Evolutionary conservation across 1,140 invertebrate species (phyloP).

Genomic region (Tenebrio molitor): DNA sequence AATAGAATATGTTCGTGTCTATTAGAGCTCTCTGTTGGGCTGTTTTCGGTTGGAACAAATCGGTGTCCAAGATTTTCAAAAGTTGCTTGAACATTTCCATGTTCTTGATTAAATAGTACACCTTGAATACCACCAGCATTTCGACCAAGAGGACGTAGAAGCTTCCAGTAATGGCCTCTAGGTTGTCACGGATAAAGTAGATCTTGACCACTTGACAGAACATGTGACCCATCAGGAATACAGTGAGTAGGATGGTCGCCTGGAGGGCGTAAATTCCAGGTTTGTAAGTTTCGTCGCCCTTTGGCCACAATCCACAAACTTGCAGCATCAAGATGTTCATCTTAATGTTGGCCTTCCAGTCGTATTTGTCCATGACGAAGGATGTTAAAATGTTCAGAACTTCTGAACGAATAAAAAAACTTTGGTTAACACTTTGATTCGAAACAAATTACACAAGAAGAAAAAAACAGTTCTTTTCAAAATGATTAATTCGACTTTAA

Average conservation of each 20-base stretch:
- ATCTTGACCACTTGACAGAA: background rate
- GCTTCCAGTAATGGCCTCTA: background rate
- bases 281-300: background rate
- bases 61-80: background rate
- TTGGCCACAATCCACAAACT: background rate
- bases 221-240: background rate
- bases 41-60: constrained; percentile 15
- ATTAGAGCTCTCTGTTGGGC: background rate
- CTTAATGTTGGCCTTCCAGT: constrained; percentile 1
- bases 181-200: background rate
- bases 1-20: background rate
- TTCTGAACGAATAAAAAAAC: too few species aligned
- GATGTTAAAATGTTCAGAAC: too few species aligned
- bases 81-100: background rate
- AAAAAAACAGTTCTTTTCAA: too few species aligned
- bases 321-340: background rate
- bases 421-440: too few species aligned
- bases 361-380: constrained; percentile 2
- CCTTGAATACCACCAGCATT: background rate
- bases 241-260: background rate
- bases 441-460: too few species aligned
- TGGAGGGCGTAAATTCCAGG: background rate
- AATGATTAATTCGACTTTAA: too few species aligned
- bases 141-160: background rate
- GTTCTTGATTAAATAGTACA: background rate